Conservation (phyloP, 1,140 invertebrate genomes). For the Diplogasteroides magnus region DNA sequence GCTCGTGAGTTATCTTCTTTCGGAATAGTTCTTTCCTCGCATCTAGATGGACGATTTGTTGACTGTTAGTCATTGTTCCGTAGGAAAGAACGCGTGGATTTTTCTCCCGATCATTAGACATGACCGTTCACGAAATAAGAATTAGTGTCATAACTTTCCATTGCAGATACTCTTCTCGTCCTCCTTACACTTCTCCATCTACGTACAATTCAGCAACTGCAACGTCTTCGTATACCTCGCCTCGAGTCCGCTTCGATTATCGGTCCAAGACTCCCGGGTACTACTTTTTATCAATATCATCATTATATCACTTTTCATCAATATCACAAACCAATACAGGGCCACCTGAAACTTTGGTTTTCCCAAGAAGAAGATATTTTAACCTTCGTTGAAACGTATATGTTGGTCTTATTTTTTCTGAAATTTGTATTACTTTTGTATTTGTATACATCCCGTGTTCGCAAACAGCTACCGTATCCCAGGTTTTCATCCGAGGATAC, state of each 20-base stretch:
- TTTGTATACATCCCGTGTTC: too few relatives aligned
- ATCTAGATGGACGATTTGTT: conserved; percentile 5
- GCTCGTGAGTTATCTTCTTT: not conserved
- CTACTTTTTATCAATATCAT: too few relatives aligned
- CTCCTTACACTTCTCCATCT: conserved; percentile 18
- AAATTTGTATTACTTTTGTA: too few relatives aligned
- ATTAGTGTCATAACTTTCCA: not conserved
- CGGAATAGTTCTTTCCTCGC: not conserved
- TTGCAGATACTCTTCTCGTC: conserved; percentile 18
- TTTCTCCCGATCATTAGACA: too few relatives aligned
- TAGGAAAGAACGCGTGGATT: not conserved
- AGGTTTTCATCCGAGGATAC: conserved; percentile 2
- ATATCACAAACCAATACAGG: too few relatives aligned
- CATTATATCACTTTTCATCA: too few relatives aligned
- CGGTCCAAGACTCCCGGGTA: conserved; percentile 23
- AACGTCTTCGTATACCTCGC: conserved; percentile 7
- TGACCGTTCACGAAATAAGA: too few relatives aligned
- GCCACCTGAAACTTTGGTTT: too few relatives aligned
- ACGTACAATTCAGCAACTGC: conserved; percentile 5
- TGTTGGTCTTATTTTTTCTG: too few relatives aligned
- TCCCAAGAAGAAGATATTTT: too few relatives aligned
- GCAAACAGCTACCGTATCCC: not conserved
- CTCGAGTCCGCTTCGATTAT: conserved; percentile 18
- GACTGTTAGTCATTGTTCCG: not conserved
- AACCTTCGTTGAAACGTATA: too few relatives aligned